Conservation (phyloP, 2,888 invertebrate species). For the Rambutsinella grinnellia region DNA sequence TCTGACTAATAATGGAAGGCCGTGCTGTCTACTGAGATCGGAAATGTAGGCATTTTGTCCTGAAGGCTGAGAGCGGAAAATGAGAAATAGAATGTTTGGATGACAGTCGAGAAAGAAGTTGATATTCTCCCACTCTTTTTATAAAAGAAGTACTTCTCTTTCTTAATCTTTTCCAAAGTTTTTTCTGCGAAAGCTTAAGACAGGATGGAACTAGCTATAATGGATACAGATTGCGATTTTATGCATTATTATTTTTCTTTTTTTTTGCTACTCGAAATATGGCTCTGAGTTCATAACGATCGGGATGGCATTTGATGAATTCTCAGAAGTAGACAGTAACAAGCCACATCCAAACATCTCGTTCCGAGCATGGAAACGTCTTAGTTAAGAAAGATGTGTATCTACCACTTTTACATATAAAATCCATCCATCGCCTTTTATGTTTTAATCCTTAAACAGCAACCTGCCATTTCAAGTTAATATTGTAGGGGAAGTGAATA, state of each 20-base stretch:
- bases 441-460: neutral
- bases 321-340: neutral
- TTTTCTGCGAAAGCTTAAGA: neutral
- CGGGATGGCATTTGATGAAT: neutral
- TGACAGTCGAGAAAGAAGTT: neutral
- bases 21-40: constrained; percentile 11
- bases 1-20: neutral
- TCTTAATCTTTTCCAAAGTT: neutral
- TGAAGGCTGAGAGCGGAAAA: neutral
- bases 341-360: neutral
- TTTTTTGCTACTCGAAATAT: neutral
- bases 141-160: neutral
- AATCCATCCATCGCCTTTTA: neutral
- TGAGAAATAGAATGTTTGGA: constrained; percentile 1
- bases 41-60: constrained; percentile 21
- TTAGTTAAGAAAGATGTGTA: neutral
- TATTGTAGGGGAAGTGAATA: neutral
- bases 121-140: neutral
- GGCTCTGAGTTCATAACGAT: neutral
- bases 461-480: neutral
- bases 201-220: neutral
- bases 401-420: neutral
- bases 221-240: neutral
- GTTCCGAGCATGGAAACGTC: neutral
- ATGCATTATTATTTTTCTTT: neutral